phyloP scores from a whole-genome alignment of 35 echinoderm and acorn worm species.

The Diadema setosum region DNA sequence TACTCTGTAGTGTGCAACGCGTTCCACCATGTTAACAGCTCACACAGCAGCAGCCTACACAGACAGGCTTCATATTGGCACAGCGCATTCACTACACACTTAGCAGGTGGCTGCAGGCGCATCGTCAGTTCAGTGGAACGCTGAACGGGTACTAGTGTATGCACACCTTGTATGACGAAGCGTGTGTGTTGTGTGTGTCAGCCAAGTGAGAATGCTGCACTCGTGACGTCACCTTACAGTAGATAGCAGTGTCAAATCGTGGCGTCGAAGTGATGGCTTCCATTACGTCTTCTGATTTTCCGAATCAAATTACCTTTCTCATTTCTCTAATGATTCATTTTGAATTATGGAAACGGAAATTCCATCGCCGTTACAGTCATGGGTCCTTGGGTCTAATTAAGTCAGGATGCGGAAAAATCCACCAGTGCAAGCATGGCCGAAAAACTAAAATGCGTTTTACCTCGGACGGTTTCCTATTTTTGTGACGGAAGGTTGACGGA shows the following conservation, averaged over 20 bases:
- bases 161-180: not conserved
- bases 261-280: not conserved
- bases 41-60: not conserved
- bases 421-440: not conserved
- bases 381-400: not conserved
- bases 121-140: not conserved
- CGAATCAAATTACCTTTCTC: not conserved
- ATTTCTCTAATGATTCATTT: not conserved
- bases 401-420: not conserved
- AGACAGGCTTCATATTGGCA: not conserved
- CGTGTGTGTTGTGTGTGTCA: not conserved
- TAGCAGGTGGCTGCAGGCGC: not conserved
- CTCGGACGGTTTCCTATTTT: too few relatives aligned
- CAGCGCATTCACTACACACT: not conserved
- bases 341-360: not conserved
- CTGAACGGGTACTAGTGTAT: not conserved
- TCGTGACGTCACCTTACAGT: constrained; percentile 5
- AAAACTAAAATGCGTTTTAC: too few relatives aligned
- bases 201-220: not conserved
- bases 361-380: not conserved
- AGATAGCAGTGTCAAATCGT: not conserved
- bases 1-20: too few relatives aligned
- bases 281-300: not conserved
- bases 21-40: not conserved
- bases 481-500: too few relatives aligned